Percentiles rank a stretch among this genome's conserved stretches.
phyloP scores from a whole-genome alignment of 2,797 vertebrate genomes.

The Pterois miles region DNA sequence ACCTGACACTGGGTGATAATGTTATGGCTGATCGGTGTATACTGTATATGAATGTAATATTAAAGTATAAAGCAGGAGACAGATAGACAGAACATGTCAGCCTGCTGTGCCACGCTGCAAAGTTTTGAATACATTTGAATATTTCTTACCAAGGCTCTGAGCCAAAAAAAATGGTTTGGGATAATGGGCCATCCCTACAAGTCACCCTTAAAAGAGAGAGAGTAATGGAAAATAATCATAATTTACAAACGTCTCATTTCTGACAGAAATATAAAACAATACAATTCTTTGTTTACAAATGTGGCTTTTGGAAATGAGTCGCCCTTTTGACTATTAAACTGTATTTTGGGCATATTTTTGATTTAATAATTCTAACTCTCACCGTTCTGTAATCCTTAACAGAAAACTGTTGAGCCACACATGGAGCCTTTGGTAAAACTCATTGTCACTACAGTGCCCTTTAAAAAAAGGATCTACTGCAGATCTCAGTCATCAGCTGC shows the following conservation, averaged over 20 bases:
- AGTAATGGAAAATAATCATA: neutral
- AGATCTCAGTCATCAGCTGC: neutral
- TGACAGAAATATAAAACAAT: neutral
- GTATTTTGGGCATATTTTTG: neutral
- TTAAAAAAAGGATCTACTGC: neutral
- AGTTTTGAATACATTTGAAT: no score
- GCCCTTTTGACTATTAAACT: neutral
- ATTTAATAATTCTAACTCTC: neutral
- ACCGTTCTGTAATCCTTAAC: neutral
- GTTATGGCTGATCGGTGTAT: no score
- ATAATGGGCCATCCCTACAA: no score
- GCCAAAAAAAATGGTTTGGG: no score
- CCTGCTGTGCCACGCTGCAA: no score
- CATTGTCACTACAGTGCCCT: neutral
- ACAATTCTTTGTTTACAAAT: neutral
- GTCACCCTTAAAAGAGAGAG: neutral
- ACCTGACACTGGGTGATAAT: no score
- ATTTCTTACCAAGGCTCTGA: no score
- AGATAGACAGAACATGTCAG: no score
- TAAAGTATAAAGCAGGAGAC: no score
- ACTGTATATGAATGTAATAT: no score
- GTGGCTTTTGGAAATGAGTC: neutral
- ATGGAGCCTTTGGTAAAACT: neutral
- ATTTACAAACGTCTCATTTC: neutral
- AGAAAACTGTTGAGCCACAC: neutral